phyloP scores from a whole-genome alignment of 2,888 invertebrate species.

The Watsonalla cultraria region DNA sequence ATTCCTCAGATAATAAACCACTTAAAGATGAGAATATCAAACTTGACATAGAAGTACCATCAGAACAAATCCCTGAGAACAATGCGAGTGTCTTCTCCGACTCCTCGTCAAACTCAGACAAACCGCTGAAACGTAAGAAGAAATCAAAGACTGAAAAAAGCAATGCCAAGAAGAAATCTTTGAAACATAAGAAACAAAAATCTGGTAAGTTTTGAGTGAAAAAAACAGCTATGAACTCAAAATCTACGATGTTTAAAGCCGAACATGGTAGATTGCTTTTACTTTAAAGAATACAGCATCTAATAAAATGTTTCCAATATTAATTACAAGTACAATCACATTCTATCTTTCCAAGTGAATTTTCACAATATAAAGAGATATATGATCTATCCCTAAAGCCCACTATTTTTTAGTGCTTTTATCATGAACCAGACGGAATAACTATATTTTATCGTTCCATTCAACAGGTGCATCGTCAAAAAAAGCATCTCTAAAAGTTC shows the following conservation, averaged over 20 bases:
- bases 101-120: slow-evolving; percentile 59
- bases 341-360: too few relatives aligned
- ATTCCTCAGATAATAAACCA: slow-evolving; percentile 39
- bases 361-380: too few relatives aligned
- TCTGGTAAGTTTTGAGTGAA: slow-evolving; percentile 11
- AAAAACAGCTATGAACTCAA: too few relatives aligned
- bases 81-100: slow-evolving; percentile 45
- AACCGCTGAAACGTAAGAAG: slow-evolving; percentile 53
- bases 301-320: too few relatives aligned
- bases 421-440: slow-evolving; percentile 7
- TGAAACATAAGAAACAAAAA: slow-evolving; percentile 44
- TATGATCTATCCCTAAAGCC: too few relatives aligned
- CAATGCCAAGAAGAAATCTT: slow-evolving; percentile 31
- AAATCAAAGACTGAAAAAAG: slow-evolving; percentile 7
- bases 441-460: background rate
- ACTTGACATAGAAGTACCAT: slow-evolving; percentile 9
- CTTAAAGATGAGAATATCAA: slow-evolving; percentile 36
- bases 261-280: too few relatives aligned
- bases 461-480: slow-evolving; percentile 33
- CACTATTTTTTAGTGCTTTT: too few relatives aligned
- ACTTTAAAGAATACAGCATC: too few relatives aligned
- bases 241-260: too few relatives aligned
- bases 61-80: slow-evolving; percentile 14
- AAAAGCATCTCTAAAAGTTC: slow-evolving; percentile 24
- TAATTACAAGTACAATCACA: too few relatives aligned